phyloP scores from a whole-genome alignment of 2,888 invertebrate genomes.

The Drosophila birchii region DNA sequence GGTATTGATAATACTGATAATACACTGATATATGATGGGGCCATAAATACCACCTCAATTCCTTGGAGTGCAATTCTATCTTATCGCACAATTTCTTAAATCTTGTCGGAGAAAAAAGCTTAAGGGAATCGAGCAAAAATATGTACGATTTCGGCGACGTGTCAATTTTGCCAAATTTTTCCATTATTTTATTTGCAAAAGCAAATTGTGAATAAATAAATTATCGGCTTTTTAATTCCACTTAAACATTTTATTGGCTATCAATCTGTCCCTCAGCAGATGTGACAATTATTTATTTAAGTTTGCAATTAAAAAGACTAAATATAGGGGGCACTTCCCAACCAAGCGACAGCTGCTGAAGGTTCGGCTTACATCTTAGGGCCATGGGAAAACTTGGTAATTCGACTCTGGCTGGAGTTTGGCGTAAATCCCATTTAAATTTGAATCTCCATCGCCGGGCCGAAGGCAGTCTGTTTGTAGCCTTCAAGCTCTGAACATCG shows the following conservation, averaged over 20 bases:
- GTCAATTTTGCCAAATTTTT: conserved; percentile 1
- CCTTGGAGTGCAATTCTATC: conserved; percentile 21
- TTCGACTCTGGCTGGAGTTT: conserved; percentile 10
- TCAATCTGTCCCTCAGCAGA: conserved; percentile 9
- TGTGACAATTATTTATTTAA: not conserved
- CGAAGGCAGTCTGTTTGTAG: conserved; percentile 48
- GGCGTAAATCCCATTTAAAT: conserved; percentile 37
- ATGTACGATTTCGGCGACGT: conserved; percentile 6
- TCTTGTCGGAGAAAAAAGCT: conserved; percentile 8
- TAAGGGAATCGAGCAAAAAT: conserved; percentile 2
- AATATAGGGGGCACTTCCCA: not conserved
- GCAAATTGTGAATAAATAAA: not conserved
- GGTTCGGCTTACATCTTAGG: not conserved
- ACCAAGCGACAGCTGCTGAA: no score
- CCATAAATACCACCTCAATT: conserved; percentile 8
- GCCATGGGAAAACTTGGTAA: conserved; percentile 6
- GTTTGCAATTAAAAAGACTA: not conserved
- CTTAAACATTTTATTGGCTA: not conserved
- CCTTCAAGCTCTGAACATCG: conserved; percentile 62
- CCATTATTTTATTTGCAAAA: not conserved
- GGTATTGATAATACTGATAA: conserved; percentile 12
- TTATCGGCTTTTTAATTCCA: not conserved
- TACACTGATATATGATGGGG: conserved; percentile 7
- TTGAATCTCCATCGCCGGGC: conserved; percentile 17
- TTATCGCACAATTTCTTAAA: conserved; percentile 22